Evolutionary conservation across 1,140 invertebrate species (phyloP), one percentile per base, ranked within the genome.

Genomic region (Phenacoccus solenopsis): DNA sequence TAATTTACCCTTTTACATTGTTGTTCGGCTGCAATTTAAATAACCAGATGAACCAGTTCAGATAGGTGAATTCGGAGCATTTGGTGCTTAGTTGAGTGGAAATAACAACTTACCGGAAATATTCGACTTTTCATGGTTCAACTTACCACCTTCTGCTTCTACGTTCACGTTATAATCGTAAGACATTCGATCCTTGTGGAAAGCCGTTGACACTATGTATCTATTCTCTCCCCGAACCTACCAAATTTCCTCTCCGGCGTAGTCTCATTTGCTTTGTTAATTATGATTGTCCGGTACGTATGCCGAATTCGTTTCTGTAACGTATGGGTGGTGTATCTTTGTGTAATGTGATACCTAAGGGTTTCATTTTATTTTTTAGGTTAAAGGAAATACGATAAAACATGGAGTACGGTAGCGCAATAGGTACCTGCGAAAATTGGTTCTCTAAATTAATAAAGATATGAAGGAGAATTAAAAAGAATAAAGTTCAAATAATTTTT

Each of bases 31-130:
- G 38, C 38, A 49, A 49, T 49, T 49, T 49, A 49, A 49, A 49
- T 27, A 64, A 64, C 59, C 59, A 25, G 59, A 64, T 22, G 22
- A 64, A 27, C 59, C 59, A 64, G 59, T 64, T 64, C 59, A 64
- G 25, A 64, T 64, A 64, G 10, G 59, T 64, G 20, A 64, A 64
- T 64, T 64, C 59, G 25, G 22, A 64, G 59, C 59, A 64, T 64
- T 64, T 64, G 59, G 59, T 64, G 59, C 59, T 20, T 64, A 64
- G 59, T 64, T 64, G 59, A 64, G 59, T 27, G 59, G 59, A 64
- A 64, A 10, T 64, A 64, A 64, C 25, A 64, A 10, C 59, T 64
- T 64, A 64, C 59, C 10, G 59, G 59, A 64, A 64, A 64, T 64
- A 64, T 64, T 64, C 59, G 22, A 64, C 25, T 64, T 20, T 24